phyloP scores from a whole-genome alignment of 2,797 vertebrate genomes.

The Eulemur mongoz region DNA sequence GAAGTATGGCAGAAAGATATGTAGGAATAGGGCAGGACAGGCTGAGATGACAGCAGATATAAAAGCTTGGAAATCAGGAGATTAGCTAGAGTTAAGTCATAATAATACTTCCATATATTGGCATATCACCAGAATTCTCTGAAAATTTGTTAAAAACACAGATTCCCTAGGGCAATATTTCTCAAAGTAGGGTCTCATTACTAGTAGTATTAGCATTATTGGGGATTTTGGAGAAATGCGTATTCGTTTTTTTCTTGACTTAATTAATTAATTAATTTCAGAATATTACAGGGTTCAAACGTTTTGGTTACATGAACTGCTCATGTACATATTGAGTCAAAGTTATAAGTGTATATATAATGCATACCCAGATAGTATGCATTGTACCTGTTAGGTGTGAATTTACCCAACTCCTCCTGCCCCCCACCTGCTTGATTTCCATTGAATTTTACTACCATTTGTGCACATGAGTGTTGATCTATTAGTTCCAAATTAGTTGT shows the following conservation, averaged over 20 bases:
- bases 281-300: too few species aligned
- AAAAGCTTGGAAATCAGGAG: background rate
- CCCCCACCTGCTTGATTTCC: too few species aligned
- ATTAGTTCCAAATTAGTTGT: too few species aligned
- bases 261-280: too few species aligned
- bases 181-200: background rate
- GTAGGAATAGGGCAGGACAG: background rate
- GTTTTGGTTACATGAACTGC: too few species aligned
- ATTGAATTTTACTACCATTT: too few species aligned
- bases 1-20: background rate
- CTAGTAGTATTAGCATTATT: background rate
- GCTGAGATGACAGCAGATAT: background rate
- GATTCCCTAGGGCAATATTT: background rate
- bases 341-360: too few species aligned
- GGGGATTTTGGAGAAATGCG: background rate
- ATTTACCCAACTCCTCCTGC: too few species aligned
- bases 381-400: too few species aligned
- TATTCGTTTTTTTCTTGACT: background rate
- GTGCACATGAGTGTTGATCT: too few species aligned
- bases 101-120: background rate
- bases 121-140: background rate
- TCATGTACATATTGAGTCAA: too few species aligned
- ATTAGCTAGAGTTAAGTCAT: background rate
- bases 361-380: too few species aligned
- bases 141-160: slow-evolving; percentile 21